Base-by-base conservation (phyloP, 2,113 vertebrate species). In the Ptyas mucosa region DNA sequence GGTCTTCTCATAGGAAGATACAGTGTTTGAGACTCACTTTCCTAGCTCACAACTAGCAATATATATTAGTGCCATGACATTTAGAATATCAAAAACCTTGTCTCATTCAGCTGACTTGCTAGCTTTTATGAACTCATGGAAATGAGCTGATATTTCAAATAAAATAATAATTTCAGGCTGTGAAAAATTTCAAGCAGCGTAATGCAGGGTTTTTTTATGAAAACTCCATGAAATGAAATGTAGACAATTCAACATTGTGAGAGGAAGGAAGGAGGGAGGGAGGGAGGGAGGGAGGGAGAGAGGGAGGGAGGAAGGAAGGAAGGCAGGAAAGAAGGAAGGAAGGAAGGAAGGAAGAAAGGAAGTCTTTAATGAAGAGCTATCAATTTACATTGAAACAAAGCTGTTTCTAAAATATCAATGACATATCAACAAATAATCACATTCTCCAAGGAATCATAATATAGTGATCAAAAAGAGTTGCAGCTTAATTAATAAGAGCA, bases 401-500 rank as follows among this genome's bases (percentile, higher is more conserved):
- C 88, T 61, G 39, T 93, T 90, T 90, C 89, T 86, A 86, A 93
- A 90, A 93, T 90, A 93, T 93, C 88, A 93, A 86, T 90, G 92
- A 90, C 88, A 93, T 90, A 90, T 81, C 90, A 55, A 90, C 24
- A 93, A 93, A 93, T 86, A 90, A 93, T 43, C 43, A 61, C 90
- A 90, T 52, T 21, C 92, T 75, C 88, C 10, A 90, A 90, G 81
- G 92, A 53, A 87, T 93, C 86, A 93, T 90, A 93, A 90, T 34
- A 90, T 64, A 86, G 88, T 89, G 88, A 89, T 85, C 88, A 93
- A 93, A 92, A 93, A 85, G 53, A 93, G 69, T 90, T 93, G 92
- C 69, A 90, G 88, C 92, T 93, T 90, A 93, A 93, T 93, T 93
- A 93, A 93, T 89, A 93, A 64, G 92, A 90, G 54, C 75, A 90